Base-by-base conservation (phyloP, 2,888 invertebrate genomes). In the Machimus rusticus region DNA sequence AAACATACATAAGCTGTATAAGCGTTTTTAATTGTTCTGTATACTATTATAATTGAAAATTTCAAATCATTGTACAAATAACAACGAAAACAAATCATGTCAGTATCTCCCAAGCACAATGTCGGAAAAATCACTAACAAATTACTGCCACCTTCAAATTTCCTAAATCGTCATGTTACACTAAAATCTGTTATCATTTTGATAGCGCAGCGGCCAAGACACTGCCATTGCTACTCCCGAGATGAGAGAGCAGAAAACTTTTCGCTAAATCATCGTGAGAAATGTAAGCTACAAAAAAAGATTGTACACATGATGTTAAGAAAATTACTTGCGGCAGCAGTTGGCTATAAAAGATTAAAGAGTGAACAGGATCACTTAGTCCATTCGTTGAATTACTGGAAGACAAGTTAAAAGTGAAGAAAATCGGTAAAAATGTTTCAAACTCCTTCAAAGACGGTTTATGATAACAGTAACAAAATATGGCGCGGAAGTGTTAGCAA, bases 401-500 rank as follows among this genome's bases (percentile, higher is more conserved):
- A 51, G 19, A 16, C n/a, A 51, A 51, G 51, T n/a, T 16, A n/a
- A 0, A 0, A n/a, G 16, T 4, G 51, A 51, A 51, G 51, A 51
- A 51, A 28, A 66, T 2, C 9, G 4, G 23, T 66, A 23, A 2
- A 66, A 28, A 66, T 66, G 66, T 66, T 66, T 66, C 28, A 66
- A 66, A 23, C 9, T 16, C 51, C 51, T 51, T 51, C 12, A 5
- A 76, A 34, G 39, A 84, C 86, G 19, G 19, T 23, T 12, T 88
- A 74, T 51, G 74, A 88, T 79, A 6, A 31, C 19, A 34, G 37
- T 14, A 39, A 2, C 2, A 88, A 87, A 85, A 78, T 88, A n/a
- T 88, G 88, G 87, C 34, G 74, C n/a, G 88, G 88, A 8, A 14
- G 28, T 16, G 74, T 84, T 9, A 8, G 34, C 19, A 43, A 34